These are phyloP conservation scores for Carapus acus DNA, from an alignment of 2,797 vertebrate genomes.

Conservation along the genomic window DNA sequence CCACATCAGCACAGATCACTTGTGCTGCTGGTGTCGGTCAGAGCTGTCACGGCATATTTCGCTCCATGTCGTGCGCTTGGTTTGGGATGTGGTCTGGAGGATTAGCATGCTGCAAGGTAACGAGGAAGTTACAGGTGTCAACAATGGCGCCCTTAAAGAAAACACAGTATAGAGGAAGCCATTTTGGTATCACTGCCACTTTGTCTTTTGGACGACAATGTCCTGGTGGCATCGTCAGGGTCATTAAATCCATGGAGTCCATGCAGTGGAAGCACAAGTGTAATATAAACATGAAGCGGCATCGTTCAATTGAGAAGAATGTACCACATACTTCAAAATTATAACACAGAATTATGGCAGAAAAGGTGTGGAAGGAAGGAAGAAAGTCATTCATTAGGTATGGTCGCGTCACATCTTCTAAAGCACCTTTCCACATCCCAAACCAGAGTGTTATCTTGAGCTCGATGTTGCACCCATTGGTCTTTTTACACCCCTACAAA, in stretches of 20 bases:
- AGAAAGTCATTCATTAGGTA: too few relatives aligned
- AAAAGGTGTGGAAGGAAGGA: not conserved
- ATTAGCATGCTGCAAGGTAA: not conserved
- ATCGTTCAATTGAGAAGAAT: too few relatives aligned
- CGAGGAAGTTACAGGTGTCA: not conserved
- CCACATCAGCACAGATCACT: slow-evolving; percentile 62
- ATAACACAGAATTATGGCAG: too few relatives aligned
- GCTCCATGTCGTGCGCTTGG: slow-evolving; percentile 26
- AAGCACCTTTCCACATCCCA: slow-evolving; percentile 32
- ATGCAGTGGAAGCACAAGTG: too few relatives aligned
- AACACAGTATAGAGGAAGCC: too few relatives aligned
- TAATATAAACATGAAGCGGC: too few relatives aligned
- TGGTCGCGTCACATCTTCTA: not conserved
- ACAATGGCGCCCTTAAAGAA: too few relatives aligned
- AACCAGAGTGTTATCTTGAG: slow-evolving; percentile 25
- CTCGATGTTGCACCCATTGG: slow-evolving; percentile 9
- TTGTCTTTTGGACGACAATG: too few relatives aligned
- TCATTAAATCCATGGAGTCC: too few relatives aligned
- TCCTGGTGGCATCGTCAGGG: too few relatives aligned
- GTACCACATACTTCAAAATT: too few relatives aligned
- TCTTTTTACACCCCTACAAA: slow-evolving; percentile 38
- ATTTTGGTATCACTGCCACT: too few relatives aligned
- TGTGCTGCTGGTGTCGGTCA: slow-evolving; percentile 63
- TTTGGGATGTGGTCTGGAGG: slow-evolving; percentile 36
- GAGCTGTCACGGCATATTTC: slow-evolving; percentile 45